Conservation (phyloP, 2,113 vertebrate genomes). For the Pteronura brasiliensis region DNA sequence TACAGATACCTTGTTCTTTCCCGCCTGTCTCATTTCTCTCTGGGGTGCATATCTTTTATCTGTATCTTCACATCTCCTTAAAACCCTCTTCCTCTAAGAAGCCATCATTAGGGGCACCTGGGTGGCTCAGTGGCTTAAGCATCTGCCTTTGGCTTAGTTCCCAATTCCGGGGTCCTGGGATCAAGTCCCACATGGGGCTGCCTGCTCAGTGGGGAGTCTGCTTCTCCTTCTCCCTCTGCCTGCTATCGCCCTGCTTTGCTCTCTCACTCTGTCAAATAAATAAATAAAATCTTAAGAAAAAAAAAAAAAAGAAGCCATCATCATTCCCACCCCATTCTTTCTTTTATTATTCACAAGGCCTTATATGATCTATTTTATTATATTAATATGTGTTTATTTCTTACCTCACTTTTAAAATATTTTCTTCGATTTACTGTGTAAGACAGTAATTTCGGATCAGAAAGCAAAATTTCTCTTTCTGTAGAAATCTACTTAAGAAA, state of each 20-base stretch:
- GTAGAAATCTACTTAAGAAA: neutral
- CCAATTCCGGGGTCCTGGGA: too few relatives aligned
- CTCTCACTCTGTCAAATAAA: too few relatives aligned
- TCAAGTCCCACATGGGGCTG: too few relatives aligned
- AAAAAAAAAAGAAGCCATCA: neutral
- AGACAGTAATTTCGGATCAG: neutral
- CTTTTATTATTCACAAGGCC: neutral
- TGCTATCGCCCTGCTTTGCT: too few relatives aligned
- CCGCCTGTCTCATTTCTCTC: neutral
- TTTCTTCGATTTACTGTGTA: neutral
- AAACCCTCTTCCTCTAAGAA: neutral
- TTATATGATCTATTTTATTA: neutral
- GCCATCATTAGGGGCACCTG: too few relatives aligned
- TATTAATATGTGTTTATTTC: neutral
- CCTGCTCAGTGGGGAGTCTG: too few relatives aligned
- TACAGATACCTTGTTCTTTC: neutral
- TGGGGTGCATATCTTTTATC: neutral
- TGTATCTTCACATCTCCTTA: neutral
- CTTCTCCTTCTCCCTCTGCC: too few relatives aligned
- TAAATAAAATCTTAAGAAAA: too few relatives aligned
- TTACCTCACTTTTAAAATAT: neutral
- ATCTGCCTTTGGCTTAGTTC: too few relatives aligned
- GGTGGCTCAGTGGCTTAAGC: too few relatives aligned
- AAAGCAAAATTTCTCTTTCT: neutral
- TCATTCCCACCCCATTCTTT: neutral